phyloP scores from a whole-genome alignment of 2,888 invertebrate species.

The Ceriagrion tenellum region DNA sequence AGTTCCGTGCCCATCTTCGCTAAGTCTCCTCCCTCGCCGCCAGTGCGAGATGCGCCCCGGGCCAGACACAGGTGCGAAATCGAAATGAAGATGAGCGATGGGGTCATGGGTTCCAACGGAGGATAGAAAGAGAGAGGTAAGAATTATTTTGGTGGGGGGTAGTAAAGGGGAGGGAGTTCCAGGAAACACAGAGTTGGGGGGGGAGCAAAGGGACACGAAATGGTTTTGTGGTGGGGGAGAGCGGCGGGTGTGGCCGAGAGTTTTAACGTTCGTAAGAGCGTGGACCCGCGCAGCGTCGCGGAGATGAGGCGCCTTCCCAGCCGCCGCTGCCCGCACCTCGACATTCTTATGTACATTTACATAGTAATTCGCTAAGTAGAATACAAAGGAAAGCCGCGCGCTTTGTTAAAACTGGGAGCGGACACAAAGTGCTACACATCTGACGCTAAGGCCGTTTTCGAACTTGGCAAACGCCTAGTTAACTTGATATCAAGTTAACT shows the following conservation, averaged over 20 bases:
- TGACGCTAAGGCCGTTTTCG: no score
- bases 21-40: background rate
- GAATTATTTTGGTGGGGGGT: background rate
- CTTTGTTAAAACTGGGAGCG: no score
- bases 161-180: background rate
- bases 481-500: no score
- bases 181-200: background rate
- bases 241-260: background rate
- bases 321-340: background rate
- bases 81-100: conserved; percentile 64
- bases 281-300: background rate
- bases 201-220: background rate
- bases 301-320: background rate
- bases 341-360: no score
- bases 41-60: conserved; percentile 28
- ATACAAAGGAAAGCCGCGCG: no score
- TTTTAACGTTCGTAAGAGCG: background rate
- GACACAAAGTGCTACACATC: no score
- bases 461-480: no score
- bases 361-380: no score
- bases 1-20: background rate
- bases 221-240: background rate
- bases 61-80: conserved; percentile 57
- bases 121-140: background rate
- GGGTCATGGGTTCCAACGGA: conserved; percentile 41